phyloP scores from a whole-genome alignment of 2,113 vertebrate genomes.

The Pipa parva region DNA sequence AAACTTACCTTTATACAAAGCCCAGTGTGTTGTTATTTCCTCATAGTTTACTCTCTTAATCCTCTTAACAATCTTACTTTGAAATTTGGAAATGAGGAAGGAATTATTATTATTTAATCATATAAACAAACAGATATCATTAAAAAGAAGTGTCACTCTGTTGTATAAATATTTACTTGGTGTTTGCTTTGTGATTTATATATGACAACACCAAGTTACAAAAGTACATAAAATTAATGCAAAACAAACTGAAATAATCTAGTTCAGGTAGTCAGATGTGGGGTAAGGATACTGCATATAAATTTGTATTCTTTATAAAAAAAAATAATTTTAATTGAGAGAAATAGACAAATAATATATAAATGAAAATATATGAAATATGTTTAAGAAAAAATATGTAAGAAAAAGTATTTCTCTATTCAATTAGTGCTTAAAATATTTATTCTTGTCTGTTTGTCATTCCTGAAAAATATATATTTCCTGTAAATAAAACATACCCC shows the following conservation, averaged over 20 bases:
- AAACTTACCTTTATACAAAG: background rate
- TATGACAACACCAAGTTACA: conserved; percentile 29
- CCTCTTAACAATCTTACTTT: conserved; percentile 20
- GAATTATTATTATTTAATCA: conserved; percentile 43
- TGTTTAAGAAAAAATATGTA: too few species aligned
- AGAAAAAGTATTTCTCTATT: too few species aligned
- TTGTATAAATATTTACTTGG: conserved; percentile 35
- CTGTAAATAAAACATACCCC: too few species aligned
- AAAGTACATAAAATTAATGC: conserved; percentile 37
- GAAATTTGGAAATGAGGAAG: conserved; percentile 20
- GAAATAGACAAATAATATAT: background rate
- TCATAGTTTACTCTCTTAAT: conserved; percentile 29
- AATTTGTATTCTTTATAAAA: background rate
- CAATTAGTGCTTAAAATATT: too few species aligned
- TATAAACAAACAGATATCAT: conserved; percentile 36
- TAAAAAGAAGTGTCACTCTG: conserved; percentile 18
- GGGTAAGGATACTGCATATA: conserved; percentile 8
- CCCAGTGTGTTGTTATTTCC: background rate
- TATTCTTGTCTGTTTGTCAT: too few species aligned
- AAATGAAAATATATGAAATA: too few species aligned
- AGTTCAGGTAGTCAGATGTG: conserved; percentile 11
- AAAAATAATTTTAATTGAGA: background rate
- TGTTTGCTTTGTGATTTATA: conserved; percentile 34
- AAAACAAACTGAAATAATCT: conserved; percentile 38
- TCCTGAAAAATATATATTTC: too few species aligned